Conservation (phyloP, 2,888 invertebrate genomes). For the Polydesmus complanatus region DNA sequence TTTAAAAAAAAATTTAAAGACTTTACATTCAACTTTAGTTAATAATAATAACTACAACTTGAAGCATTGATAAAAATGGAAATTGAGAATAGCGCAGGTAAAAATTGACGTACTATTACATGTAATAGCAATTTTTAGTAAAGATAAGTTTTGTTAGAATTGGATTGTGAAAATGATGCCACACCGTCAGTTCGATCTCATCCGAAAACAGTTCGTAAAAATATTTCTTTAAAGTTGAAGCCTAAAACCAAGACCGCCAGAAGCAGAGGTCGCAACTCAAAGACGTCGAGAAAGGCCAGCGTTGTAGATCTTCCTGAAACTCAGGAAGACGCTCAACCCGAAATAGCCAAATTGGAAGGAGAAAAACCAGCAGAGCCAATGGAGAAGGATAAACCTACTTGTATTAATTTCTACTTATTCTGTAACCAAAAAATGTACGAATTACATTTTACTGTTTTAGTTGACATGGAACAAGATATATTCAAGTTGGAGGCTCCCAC, state of each 20-base stretch:
- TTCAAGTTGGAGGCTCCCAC: conserved; percentile 81
- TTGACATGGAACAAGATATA: conserved; percentile 72
- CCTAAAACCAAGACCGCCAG: conserved; percentile 17
- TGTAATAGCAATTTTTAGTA: too few species aligned
- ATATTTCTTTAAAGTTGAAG: conserved; percentile 22
- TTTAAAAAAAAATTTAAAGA: too few species aligned
- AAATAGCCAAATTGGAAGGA: conserved; percentile 11
- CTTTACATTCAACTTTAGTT: too few species aligned
- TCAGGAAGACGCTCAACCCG: background rate
- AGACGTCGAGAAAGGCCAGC: conserved; percentile 14
- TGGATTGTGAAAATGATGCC: conserved; percentile 20
- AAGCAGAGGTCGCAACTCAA: conserved; percentile 13
- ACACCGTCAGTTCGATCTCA: conserved; percentile 17
- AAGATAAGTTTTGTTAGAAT: too few species aligned
- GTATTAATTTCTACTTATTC: background rate
- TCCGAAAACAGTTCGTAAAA: conserved; percentile 21
- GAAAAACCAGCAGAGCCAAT: conserved; percentile 10
- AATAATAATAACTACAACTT: too few species aligned
- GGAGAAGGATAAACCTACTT: conserved; percentile 5
- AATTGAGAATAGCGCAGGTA: too few species aligned
- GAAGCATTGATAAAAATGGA: too few species aligned
- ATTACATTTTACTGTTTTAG: conserved; percentile 30
- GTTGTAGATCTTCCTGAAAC: background rate
- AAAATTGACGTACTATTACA: too few species aligned
- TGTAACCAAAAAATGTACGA: background rate